phyloP scores from a whole-genome alignment of 2,797 vertebrate species.

The Halcyon smyrnensis region DNA sequence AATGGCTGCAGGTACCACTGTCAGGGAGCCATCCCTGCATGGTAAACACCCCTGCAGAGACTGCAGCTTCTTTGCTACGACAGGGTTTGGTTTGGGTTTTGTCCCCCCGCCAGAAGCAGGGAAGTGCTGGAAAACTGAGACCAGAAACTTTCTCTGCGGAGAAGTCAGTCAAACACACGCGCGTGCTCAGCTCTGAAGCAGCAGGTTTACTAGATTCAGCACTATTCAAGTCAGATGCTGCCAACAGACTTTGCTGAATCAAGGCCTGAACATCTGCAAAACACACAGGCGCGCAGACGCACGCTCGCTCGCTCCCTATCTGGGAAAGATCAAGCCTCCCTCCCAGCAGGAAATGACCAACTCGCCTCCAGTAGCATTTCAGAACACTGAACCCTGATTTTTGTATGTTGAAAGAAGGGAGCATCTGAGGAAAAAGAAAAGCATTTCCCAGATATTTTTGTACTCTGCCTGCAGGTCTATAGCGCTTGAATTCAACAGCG shows the following conservation, averaged over 20 bases:
- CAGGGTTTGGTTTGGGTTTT: not conserved
- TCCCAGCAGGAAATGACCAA: slow-evolving; percentile 57
- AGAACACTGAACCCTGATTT: slow-evolving; percentile 43
- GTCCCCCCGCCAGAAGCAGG: not conserved
- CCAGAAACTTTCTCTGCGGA: slow-evolving; percentile 6
- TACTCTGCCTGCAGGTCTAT: slow-evolving; percentile 6
- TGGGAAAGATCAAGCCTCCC: slow-evolving; percentile 35
- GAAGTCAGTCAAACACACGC: not conserved
- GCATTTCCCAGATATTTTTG: slow-evolving; percentile 31
- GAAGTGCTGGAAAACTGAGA: not conserved
- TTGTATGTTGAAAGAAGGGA: slow-evolving; percentile 2
- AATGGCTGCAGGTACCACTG: fast-evolving
- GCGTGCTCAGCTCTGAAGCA: not conserved
- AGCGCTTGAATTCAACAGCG: slow-evolving; percentile 1
- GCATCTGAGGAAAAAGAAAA: slow-evolving; percentile 33
- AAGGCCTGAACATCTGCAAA: slow-evolving; percentile 29
- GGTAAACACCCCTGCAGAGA: not conserved
- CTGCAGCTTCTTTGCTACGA: not conserved
- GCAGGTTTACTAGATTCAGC: not conserved
- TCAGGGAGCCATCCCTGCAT: not conserved
- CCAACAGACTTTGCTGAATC: slow-evolving; percentile 18
- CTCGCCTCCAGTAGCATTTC: not conserved
- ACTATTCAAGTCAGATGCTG: not conserved
- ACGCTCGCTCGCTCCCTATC: not conserved
- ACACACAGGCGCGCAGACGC: not conserved